phyloP scores from a whole-genome alignment of 1,140 invertebrate genomes.

The Heterodera schachtii region DNA sequence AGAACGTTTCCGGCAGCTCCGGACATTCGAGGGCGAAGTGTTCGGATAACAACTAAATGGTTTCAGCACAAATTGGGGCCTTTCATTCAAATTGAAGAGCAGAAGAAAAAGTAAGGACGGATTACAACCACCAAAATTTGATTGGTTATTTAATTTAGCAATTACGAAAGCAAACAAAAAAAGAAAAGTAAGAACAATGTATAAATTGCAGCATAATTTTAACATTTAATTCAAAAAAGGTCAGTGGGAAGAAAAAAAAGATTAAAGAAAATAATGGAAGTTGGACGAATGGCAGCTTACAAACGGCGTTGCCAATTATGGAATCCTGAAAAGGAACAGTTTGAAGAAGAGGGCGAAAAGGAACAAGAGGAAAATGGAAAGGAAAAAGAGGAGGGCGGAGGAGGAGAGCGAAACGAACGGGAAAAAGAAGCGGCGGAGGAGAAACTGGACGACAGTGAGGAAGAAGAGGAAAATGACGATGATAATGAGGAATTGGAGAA shows the following conservation, averaged over 20 bases:
- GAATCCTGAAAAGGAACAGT: constrained; percentile 22
- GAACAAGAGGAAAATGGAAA: neutral
- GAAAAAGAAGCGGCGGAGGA: neutral
- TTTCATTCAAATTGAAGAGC: neutral
- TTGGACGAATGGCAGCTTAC: neutral
- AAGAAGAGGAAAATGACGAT: neutral
- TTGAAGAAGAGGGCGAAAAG: neutral
- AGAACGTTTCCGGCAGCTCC: neutral
- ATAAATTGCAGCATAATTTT: too few relatives aligned
- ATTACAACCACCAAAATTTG: neutral
- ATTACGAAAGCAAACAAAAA: neutral
- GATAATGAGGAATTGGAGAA: neutral
- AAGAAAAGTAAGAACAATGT: neutral
- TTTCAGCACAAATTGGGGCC: constrained; percentile 21
- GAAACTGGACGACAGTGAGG: neutral
- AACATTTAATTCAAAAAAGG: neutral
- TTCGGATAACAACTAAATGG: neutral
- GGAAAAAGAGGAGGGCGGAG: neutral
- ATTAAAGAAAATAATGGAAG: neutral
- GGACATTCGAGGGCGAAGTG: neutral
- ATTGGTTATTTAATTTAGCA: neutral
- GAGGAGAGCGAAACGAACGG: neutral
- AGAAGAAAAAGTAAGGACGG: neutral
- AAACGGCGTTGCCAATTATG: constrained; percentile 3
- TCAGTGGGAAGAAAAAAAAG: constrained; percentile 1